These are phyloP conservation scores for Nesometra sesokonis DNA, from an alignment of 35 echinoderm and acorn worm genomes.

Conservation along the genomic window DNA sequence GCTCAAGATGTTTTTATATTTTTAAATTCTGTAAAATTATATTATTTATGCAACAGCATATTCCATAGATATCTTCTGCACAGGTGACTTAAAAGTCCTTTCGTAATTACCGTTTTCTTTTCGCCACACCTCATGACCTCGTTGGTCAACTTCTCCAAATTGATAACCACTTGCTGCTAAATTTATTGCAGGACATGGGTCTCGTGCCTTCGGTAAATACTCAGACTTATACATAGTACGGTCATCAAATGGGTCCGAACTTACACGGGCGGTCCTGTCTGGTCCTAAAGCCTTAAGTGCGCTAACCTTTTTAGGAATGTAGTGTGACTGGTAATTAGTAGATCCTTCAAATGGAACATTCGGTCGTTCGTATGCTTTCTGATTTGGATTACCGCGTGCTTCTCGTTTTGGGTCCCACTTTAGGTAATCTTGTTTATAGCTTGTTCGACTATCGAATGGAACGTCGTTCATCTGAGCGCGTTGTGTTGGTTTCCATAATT, in stretches of 20 bases:
- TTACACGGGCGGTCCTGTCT: conserved; percentile 51
- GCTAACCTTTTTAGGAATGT: conserved; percentile 56
- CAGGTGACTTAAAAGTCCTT: neutral
- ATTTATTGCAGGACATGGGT: conserved; percentile 75
- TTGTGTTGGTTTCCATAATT: conserved; percentile 36
- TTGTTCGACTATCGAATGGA: conserved; percentile 86
- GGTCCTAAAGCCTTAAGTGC: conserved; percentile 70
- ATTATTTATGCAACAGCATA: neutral
- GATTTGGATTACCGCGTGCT: conserved; percentile 66
- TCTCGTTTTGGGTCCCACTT: conserved; percentile 65
- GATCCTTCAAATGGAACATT: conserved; percentile 74
- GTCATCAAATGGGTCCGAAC: conserved; percentile 87
- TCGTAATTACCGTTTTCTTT: conserved; percentile 33
- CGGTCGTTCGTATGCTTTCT: conserved; percentile 70
- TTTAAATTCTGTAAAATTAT: too few species aligned
- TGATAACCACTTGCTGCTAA: conserved; percentile 45
- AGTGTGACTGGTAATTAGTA: conserved; percentile 72
- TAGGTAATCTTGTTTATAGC: conserved; percentile 83
- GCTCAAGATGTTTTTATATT: too few species aligned
- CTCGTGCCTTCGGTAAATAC: conserved; percentile 66
- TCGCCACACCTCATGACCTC: conserved; percentile 87
- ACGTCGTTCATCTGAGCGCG: conserved; percentile 28
- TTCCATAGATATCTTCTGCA: neutral
- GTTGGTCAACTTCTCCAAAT: conserved; percentile 35
- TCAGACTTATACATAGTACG: conserved; percentile 93